phyloP scores from a whole-genome alignment of 1,140 invertebrate genomes.

The Atta colombica region DNA sequence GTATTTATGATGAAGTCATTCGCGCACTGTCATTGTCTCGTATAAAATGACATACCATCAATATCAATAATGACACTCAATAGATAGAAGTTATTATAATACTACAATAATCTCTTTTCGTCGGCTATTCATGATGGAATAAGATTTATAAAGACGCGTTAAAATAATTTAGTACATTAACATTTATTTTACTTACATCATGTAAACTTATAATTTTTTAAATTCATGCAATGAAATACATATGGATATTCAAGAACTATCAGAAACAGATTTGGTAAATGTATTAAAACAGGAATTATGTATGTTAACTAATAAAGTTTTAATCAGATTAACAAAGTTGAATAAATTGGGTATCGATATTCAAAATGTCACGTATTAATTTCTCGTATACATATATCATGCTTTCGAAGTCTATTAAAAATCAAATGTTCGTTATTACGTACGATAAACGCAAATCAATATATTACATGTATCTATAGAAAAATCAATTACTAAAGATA shows the following conservation, averaged over 20 bases:
- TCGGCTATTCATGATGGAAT: not conserved
- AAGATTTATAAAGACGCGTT: not conserved
- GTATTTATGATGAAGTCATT: constrained; percentile 9
- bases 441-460: not conserved
- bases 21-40: not conserved
- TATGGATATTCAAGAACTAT: not conserved
- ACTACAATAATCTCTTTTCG: not conserved
- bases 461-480: not conserved
- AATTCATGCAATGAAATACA: not conserved
- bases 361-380: constrained; percentile 11
- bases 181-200: not conserved
- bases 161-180: not conserved
- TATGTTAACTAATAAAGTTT: constrained; percentile 9
- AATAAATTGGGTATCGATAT: constrained; percentile 8
- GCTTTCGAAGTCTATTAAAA: not conserved
- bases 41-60: not conserved
- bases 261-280: constrained; percentile 15
- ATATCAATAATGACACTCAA: constrained; percentile 28
- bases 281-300: not conserved
- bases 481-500: constrained; percentile 10
- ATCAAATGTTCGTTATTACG: not conserved
- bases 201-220: not conserved
- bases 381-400: not conserved
- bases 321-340: constrained; percentile 26
- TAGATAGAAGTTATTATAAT: constrained; percentile 2